phyloP scores from a whole-genome alignment of 2,888 invertebrate species.

The Orchesellides sinensis region DNA sequence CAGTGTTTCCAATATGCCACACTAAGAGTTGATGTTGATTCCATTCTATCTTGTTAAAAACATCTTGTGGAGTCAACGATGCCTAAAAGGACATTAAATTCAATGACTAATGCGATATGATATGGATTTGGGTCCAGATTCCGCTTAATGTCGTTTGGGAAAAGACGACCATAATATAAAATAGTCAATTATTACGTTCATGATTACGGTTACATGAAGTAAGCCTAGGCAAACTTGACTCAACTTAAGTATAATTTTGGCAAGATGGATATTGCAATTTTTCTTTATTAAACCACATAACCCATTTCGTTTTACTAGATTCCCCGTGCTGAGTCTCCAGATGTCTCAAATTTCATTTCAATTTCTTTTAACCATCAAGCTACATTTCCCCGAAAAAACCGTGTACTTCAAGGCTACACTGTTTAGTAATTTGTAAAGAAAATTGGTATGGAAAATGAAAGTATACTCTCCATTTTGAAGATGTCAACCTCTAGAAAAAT shows the following conservation, averaged over 20 bases:
- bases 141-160: constrained; percentile 28
- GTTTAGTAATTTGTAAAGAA: constrained; percentile 20
- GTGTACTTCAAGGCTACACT: not conserved
- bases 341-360: constrained; percentile 33
- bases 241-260: constrained; percentile 16
- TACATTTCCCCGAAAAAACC: constrained; percentile 2
- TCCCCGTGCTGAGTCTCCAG: constrained; percentile 31
- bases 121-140: constrained; percentile 29
- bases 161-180: constrained; percentile 18
- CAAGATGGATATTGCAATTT: constrained; percentile 38
- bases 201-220: constrained; percentile 44
- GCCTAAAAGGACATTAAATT: constrained; percentile 47
- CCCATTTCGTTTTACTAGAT: constrained; percentile 39
- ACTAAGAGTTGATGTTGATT: too few species aligned
- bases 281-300: constrained; percentile 54
- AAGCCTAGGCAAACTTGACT: not conserved
- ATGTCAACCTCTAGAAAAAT: constrained; percentile 50
- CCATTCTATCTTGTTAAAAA: constrained; percentile 4
- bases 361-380: constrained; percentile 41
- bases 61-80: constrained; percentile 38
- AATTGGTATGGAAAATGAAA: constrained; percentile 28
- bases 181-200: constrained; percentile 47
- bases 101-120: constrained; percentile 38
- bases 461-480: constrained; percentile 34
- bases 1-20: too few species aligned